Evolutionary conservation across 2,113 vertebrate species (phyloP).

Genomic region (Syngnathoides biaculeatus): DNA sequence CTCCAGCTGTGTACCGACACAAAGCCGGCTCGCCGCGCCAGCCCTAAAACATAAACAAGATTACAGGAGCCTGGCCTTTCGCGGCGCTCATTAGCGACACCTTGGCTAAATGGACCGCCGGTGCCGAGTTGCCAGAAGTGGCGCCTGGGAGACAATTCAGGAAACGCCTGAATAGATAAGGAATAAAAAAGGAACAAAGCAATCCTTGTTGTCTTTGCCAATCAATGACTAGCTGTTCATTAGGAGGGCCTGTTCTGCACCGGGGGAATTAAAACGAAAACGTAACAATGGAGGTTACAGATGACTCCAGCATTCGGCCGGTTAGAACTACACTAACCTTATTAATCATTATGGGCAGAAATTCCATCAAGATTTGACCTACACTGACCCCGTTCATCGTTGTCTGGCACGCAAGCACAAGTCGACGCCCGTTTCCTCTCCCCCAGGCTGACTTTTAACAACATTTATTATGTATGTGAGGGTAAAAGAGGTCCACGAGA

Average conservation of each 20-base stretch:
- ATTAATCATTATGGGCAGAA: constrained; percentile 68
- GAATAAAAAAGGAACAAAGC: constrained; percentile 34
- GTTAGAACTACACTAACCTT: constrained; percentile 52
- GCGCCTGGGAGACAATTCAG: background rate
- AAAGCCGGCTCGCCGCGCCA: constrained; percentile 55
- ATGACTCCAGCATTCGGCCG: constrained; percentile 46
- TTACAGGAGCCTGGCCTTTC: constrained; percentile 54
- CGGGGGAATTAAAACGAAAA: constrained; percentile 21
- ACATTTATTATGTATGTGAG: constrained; percentile 64
- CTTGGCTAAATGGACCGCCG: constrained; percentile 40
- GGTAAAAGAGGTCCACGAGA: constrained; percentile 55
- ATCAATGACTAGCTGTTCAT: constrained; percentile 50
- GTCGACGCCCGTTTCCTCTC: constrained; percentile 20
- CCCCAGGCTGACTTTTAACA: constrained; percentile 52
- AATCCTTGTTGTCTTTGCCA: constrained; percentile 35
- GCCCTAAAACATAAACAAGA: constrained; percentile 63
- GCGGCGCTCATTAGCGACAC: constrained; percentile 39
- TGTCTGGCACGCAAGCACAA: constrained; percentile 7
- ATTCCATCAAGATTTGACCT: constrained; percentile 56
- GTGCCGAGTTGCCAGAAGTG: constrained; percentile 17
- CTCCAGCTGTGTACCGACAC: constrained; percentile 67
- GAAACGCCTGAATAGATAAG: constrained; percentile 13
- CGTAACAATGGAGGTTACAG: constrained; percentile 37
- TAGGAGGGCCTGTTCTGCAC: constrained; percentile 29
- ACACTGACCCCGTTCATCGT: constrained; percentile 51